phyloP scores from a whole-genome alignment of 1,140 invertebrate species.

The Leptinotarsa texana region DNA sequence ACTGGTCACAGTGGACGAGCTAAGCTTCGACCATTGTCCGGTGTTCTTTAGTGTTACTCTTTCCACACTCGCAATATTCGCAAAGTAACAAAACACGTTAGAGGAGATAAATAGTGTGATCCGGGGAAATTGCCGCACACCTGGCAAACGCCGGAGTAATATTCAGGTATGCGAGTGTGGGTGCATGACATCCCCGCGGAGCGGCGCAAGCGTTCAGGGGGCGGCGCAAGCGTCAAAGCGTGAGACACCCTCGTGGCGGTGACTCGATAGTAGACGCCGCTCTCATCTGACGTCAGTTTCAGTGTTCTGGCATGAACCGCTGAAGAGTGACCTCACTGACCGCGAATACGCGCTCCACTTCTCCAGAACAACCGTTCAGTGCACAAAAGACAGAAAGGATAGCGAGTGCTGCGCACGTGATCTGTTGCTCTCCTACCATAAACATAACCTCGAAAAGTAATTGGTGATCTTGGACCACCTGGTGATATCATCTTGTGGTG shows the following conservation, averaged over 20 bases:
- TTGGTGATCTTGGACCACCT: slow-evolving; percentile 18
- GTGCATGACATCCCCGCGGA: slow-evolving; percentile 40
- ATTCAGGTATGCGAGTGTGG: slow-evolving; percentile 46
- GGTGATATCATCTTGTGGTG: slow-evolving; percentile 23
- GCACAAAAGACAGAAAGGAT: slow-evolving; percentile 7
- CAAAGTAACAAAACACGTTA: not conserved
- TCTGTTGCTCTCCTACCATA: slow-evolving; percentile 21
- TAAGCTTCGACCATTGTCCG: too few relatives aligned
- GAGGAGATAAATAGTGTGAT: not conserved
- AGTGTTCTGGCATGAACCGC: slow-evolving; percentile 51
- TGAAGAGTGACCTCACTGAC: slow-evolving; percentile 49
- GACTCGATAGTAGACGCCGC: slow-evolving; percentile 53
- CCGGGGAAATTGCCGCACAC: slow-evolving; percentile 6
- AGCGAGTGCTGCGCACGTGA: slow-evolving; percentile 28
- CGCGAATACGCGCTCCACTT: slow-evolving; percentile 22
- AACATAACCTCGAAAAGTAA: slow-evolving; percentile 30
- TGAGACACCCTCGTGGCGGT: slow-evolving; percentile 50
- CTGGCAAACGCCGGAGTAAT: not conserved
- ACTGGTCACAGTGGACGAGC: too few relatives aligned
- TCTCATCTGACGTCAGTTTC: slow-evolving; percentile 39
- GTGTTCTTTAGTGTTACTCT: not conserved
- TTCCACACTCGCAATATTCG: not conserved
- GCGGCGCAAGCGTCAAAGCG: slow-evolving; percentile 45
- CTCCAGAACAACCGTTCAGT: slow-evolving; percentile 4
- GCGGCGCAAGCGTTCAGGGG: slow-evolving; percentile 40